Evolutionary conservation across 2,888 invertebrate species (phyloP).

Genomic region (Carterocephalus palaemon): DNA sequence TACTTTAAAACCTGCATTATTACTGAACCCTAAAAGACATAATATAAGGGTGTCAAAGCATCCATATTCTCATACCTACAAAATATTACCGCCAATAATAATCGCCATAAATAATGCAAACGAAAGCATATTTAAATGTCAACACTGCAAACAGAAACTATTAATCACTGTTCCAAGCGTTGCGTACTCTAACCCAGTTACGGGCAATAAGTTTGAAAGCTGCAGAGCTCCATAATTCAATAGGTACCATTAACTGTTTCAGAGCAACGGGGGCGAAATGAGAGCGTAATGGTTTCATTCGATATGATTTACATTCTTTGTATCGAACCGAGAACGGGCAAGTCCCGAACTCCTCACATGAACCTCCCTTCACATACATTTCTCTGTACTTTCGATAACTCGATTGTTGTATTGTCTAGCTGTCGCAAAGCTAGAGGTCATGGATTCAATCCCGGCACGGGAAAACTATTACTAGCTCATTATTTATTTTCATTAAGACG

Average conservation of each 20-base stretch:
- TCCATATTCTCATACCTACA: too few species aligned
- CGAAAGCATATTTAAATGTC: slow-evolving; percentile 23
- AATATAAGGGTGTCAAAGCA: too few species aligned
- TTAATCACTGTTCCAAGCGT: slow-evolving; percentile 21
- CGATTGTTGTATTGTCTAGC: too few species aligned
- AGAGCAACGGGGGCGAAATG: slow-evolving; percentile 17
- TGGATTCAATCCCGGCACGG: too few species aligned
- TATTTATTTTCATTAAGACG: too few species aligned
- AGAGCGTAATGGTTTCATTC: slow-evolving; percentile 20
- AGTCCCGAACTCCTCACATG: background rate
- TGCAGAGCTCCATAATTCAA: slow-evolving; percentile 21
- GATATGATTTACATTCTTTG: slow-evolving; percentile 22
- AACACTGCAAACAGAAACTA: slow-evolving; percentile 19
- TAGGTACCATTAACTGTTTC: slow-evolving; percentile 18
- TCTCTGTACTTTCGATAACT: too few species aligned
- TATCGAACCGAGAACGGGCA: slow-evolving; percentile 1
- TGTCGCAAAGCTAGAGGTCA: too few species aligned
- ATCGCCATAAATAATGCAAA: slow-evolving; percentile 13
- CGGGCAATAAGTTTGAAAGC: slow-evolving; percentile 22
- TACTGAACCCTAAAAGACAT: too few species aligned
- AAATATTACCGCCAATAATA: slow-evolving; percentile 4
- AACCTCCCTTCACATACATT: too few species aligned
- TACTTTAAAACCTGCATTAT: too few species aligned
- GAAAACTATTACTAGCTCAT: too few species aligned
- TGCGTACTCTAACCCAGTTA: slow-evolving; percentile 23